A percentile compares a stretch with the other conserved stretches of the same genome.
These are phyloP conservation scores for Acanthoscelides obtectus DNA, from an alignment of 2,888 invertebrate species.

Conservation along the genomic window DNA sequence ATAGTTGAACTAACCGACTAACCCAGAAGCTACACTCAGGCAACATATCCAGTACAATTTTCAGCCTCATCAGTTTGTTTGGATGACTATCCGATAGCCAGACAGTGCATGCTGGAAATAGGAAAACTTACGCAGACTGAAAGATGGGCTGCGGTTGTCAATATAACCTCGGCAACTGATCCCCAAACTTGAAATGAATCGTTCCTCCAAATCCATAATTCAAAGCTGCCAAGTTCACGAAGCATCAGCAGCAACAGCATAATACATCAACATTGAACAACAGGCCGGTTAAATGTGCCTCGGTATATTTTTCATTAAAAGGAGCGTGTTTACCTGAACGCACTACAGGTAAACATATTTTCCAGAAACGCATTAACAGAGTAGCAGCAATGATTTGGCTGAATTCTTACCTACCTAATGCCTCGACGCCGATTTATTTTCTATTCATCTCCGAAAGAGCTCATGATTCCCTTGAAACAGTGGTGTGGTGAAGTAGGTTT, in stretches of 20 bases:
- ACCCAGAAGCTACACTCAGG: no score
- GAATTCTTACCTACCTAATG: slow-evolving; percentile 16
- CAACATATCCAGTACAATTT: no score
- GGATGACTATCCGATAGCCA: no score
- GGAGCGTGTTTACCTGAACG: slow-evolving; percentile 18
- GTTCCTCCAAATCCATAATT: background rate
- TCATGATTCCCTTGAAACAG: slow-evolving; percentile 4
- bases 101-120: no score
- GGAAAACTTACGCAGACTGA: no score
- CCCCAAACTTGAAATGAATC: no score
- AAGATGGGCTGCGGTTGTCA: no score
- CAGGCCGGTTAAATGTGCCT: background rate
- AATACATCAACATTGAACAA: background rate
- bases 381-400: slow-evolving; percentile 15
- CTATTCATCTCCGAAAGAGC: slow-evolving; percentile 9
- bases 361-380: slow-evolving; percentile 13
- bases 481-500: slow-evolving; percentile 2
- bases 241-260: background rate
- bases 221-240: background rate
- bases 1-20: no score
- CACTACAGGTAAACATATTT: slow-evolving; percentile 15
- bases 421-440: slow-evolving; percentile 12
- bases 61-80: no score
- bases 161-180: no score
- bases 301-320: slow-evolving; percentile 6